phyloP scores from a whole-genome alignment of 1,140 invertebrate species.

The Brachionus paranguensis region DNA sequence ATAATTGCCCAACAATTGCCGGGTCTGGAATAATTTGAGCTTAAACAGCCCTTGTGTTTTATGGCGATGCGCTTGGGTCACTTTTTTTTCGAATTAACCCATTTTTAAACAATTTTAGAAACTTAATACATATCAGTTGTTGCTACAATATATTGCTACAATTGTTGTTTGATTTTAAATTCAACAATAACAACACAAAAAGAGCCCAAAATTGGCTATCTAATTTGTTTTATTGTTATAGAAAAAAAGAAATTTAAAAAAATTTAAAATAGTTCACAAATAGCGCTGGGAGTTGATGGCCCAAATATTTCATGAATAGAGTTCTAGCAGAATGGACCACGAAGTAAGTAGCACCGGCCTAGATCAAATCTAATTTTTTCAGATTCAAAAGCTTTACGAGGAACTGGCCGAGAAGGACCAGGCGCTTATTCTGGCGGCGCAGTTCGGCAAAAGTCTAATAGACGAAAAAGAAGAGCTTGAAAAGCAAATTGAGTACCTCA shows the following conservation, averaged over 20 bases:
- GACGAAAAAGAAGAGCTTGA: conserved; percentile 39
- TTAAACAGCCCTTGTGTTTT: neutral
- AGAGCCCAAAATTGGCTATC: conserved; percentile 17
- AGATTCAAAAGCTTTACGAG: conserved; percentile 17
- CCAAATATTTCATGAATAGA: neutral
- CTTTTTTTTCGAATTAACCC: conserved; percentile 21
- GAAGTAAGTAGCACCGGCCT: neutral
- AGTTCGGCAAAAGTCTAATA: conserved; percentile 21
- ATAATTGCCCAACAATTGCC: too few species aligned
- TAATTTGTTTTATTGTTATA: conserved; percentile 27
- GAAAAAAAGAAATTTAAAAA: neutral
- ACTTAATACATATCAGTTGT: conserved; percentile 22
- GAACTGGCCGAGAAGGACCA: conserved; percentile 36
- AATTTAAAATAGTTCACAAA: neutral
- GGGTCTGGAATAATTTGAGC: neutral
- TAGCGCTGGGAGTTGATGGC: neutral
- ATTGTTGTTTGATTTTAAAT: conserved; percentile 7
- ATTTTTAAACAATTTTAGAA: conserved; percentile 1
- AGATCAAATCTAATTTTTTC: neutral
- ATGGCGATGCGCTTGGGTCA: conserved; percentile 16
- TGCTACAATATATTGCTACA: neutral
- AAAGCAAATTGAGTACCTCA: conserved; percentile 10
- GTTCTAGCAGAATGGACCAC: neutral
- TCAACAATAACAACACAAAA: neutral
- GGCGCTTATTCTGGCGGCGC: conserved; percentile 9